Evolutionary conservation across 2,113 vertebrate genomes (phyloP), one percentile per base, ranked within the genome.

Genomic region (Corythornis vintsioides): DNA sequence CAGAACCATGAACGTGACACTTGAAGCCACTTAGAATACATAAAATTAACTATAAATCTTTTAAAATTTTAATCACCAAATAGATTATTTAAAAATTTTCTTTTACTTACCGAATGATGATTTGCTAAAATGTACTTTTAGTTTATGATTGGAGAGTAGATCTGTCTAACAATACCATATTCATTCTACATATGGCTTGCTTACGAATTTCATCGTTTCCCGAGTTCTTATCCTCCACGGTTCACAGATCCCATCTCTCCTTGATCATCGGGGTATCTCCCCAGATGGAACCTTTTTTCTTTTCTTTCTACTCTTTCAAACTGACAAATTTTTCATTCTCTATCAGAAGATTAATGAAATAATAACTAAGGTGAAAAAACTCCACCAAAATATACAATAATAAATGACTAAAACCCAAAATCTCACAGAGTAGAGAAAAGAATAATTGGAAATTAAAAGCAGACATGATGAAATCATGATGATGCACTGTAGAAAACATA

Each of bases 171-270:
- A 7, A 90, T 66, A 73, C 67, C 64, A 72, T 83, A 45, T 61
- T 92, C 83, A 86, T 73, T 95, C 87, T 93, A 89, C 40, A 61
- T 43, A 87, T 13, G 91, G 52, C 71, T 90, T 57, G 64, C 85
- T 85, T 94, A 94, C 31, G 43, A 95, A 89, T 95, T 95, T 76
- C 93, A 97, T 86, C 19, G 73, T 92, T 92, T 93, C 96, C 85
- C 67, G 89, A 95, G 91, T 89, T 95, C 88, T 94, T 95, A 88
- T 97, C 92, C 93, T 96, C 88, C 94, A 97, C 4, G 71, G 93
- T 97, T 97, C 97, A 97, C 69, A 96, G 93, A 95, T 86, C 80
- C 85, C 94, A 96, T 97, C 94, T 97, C 86, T 87, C 73, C 94
- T 95, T 96, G 94, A 97, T 94, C 96, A 97, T 90, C 88, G 89